Evolutionary conservation across 2,888 invertebrate genomes (phyloP).

Genomic region (Leptura quadrifasciata): DNA sequence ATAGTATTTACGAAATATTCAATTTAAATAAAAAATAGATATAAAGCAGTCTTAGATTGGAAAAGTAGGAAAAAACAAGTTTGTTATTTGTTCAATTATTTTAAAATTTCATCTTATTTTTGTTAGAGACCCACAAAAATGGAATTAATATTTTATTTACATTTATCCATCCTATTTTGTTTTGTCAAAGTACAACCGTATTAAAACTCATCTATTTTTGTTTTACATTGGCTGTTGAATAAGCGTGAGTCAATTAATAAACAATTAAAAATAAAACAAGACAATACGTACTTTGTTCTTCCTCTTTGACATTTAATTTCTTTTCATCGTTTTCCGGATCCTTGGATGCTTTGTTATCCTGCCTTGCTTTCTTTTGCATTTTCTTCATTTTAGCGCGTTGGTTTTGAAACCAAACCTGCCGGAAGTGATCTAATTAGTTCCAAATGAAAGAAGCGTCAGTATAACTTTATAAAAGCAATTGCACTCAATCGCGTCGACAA

Average conservation of each 20-base stretch:
- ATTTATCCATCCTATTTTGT: no score
- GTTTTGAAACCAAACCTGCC: constrained; percentile 81
- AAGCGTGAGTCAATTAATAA: constrained; percentile 33
- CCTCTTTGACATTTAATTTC: constrained; percentile 77
- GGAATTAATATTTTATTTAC: no score
- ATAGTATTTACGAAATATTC: no score
- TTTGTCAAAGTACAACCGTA: no score
- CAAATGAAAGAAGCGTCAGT: constrained; percentile 44
- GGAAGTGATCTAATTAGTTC: constrained; percentile 60
- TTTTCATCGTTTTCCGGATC: constrained; percentile 74
- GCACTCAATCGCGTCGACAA: constrained; percentile 1
- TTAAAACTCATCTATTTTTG: neutral
- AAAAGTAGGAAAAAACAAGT: no score
- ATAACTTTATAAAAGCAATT: constrained; percentile 1
- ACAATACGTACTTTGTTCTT: constrained; percentile 76
- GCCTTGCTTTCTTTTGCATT: constrained; percentile 80
- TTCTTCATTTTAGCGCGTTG: constrained; percentile 81
- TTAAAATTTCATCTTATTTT: no score
- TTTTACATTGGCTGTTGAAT: neutral
- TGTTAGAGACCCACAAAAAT: no score
- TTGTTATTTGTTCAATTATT: no score
- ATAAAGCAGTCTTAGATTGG: no score
- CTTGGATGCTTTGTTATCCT: constrained; percentile 76
- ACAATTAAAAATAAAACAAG: constrained; percentile 36
- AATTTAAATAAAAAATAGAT: no score